Base-by-base conservation (phyloP, 2,888 invertebrate genomes). In the Tachina lurida region DNA sequence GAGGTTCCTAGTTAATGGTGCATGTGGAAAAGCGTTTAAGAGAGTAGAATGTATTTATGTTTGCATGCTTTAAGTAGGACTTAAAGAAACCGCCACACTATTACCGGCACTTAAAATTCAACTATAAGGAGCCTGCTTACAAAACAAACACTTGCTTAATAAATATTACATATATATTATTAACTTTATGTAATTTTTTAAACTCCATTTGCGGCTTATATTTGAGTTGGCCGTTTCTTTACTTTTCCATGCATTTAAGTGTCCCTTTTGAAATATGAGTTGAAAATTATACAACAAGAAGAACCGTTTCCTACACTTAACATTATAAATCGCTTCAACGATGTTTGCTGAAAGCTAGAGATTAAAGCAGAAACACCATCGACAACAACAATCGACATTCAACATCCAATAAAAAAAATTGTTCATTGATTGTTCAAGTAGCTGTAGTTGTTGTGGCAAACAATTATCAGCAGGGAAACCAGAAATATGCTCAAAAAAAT, bases 241-340 rank as follows among this genome's bases (percentile, higher is more conserved):
- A 15, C 9, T 56, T 65, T 19, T 10, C 9, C n/a, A 1, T n/a
- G 9, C 10, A 45, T 47, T 60, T 58, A 17, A 75, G 67, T 54
- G 54, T 0, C 9, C 12, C 31, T 47, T 60, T 73, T 67, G 65
- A 52, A 65, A 73, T 60, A 45, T 73, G 65, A 73, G 49, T 77
- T 76, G 56, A 67, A 83, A 52, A 60, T 60, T 76, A 65, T 52
- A 77, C 54, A 49, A 60, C 77, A 49, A 65, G 39, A 58, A 68
- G 49, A 58, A 58, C 47, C 12, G 47, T 39, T 67, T 49, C 58
- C 15, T 60, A 54, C 62, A 76, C 71, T 77, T 81, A 49, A 63
- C 49, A 47, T 67, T 47, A 56, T 52, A 77, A 81, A 81, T 84
- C 80, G 84, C 84, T 77, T 79, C 75, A 84, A 62, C 74, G 73